phyloP scores from a whole-genome alignment of 2,113 vertebrate species.

The Stigmatopora argus region DNA sequence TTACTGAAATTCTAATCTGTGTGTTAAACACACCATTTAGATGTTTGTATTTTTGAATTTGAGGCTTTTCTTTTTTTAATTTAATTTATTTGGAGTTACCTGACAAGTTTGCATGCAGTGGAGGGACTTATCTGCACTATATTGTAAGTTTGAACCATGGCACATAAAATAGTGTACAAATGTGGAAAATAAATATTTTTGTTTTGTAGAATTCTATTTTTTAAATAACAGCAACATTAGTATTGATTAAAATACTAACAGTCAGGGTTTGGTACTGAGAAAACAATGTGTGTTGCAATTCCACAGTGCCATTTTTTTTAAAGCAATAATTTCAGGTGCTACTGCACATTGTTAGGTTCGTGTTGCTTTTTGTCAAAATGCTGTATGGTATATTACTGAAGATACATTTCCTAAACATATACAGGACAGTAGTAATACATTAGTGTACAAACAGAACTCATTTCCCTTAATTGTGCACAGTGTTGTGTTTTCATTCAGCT shows the following conservation, averaged over 20 bases:
- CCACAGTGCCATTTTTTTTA: conserved; percentile 37
- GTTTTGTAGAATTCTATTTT: conserved; percentile 53
- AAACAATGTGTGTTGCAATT: neutral
- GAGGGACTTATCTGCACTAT: conserved; percentile 27
- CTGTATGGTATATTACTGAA: conserved; percentile 22
- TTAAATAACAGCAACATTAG: conserved; percentile 41
- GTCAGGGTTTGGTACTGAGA: conserved; percentile 15
- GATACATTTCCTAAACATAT: conserved; percentile 10
- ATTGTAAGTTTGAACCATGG: conserved; percentile 8
- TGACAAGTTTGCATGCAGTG: conserved; percentile 19
- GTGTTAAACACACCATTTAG: conserved; percentile 24
- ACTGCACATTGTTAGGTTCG: conserved; percentile 21
- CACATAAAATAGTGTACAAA: conserved; percentile 51
- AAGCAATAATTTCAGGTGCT: conserved; percentile 26
- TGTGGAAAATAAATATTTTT: conserved; percentile 43
- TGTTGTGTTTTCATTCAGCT: conserved; percentile 1
- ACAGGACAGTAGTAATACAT: too few relatives aligned
- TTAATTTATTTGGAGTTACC: conserved; percentile 45
- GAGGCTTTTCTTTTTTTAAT: conserved; percentile 18
- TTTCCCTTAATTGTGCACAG: neutral
- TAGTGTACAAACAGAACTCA: neutral
- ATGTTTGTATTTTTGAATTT: conserved; percentile 28
- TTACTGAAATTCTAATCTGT: conserved; percentile 37
- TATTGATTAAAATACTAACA: conserved; percentile 16
- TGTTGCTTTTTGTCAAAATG: conserved; percentile 28